Evolutionary conservation across 2,888 invertebrate species (phyloP), one percentile per base, ranked within the genome.

Genomic region (Ectobius pallidus): DNA sequence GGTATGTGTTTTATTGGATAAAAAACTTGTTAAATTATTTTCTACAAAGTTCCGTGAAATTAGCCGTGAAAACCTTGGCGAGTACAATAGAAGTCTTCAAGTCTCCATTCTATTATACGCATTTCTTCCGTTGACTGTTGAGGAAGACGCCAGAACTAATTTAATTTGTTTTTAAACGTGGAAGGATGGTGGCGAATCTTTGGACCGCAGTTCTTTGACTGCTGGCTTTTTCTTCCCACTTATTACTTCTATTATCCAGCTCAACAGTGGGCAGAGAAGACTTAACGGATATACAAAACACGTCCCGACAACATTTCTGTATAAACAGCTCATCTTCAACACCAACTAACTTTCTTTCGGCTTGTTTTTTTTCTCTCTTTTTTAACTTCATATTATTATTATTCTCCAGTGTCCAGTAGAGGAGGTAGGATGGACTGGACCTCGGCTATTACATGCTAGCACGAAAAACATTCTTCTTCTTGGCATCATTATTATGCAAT

Each of bases 261-360:
- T n/a, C n/a, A n/a, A n/a, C n/a, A n/a, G n/a, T n/a, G n/a, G n/a
- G n/a, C n/a, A n/a, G n/a, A n/a, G n/a, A n/a, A n/a, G n/a, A n/a
- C 11, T 65, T 42, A 39, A 39, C 42, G 65, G 22, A 34, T 63
- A 65, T n/a, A n/a, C 22, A 9, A 30, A 65, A 65, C 71, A 71
- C 49, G 71, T 65, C 34, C 30, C 34, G 30, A 42, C 70, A 70
- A 62, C 62, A 61, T 70, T 70, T 70, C 71, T 63, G 46, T 71
- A 71, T 49, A 63, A 63, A 71, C 71, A 71, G 63, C 63, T 62
- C 62, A 65, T 34, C 52, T 52, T 34, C 52, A 30, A 42, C 63
- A 63, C 63, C 34, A 63, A 39, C n/a, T n/a, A 30, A 61, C 61
- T 61, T 30, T 14, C 34, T 61, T 16, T 61, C 61, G 25, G 14